These are phyloP conservation scores for Drosophila nr. perissopoda DNA, from an alignment of 2,888 invertebrate species.

Conservation along the genomic window DNA sequence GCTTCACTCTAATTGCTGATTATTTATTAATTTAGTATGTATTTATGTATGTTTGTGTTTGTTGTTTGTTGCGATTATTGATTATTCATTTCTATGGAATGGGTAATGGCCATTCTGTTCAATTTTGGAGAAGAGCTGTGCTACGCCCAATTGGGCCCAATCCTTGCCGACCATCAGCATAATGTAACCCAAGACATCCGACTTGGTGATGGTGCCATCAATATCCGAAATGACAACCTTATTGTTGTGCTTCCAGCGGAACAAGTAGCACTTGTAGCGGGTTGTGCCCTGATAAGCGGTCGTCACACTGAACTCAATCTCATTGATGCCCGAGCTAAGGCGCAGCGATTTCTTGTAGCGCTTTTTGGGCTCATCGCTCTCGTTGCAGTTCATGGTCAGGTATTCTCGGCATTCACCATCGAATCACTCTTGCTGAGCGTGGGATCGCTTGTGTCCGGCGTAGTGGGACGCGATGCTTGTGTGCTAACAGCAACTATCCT, in stretches of 20 bases:
- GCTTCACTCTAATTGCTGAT: conserved; percentile 12
- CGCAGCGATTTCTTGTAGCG: conserved; percentile 95
- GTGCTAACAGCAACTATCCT: conserved; percentile 83
- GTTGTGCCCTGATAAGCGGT: conserved; percentile 99
- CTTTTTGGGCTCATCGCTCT: conserved; percentile 85
- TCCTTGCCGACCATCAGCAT: conserved; percentile 98
- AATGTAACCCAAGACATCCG: conserved; percentile 99
- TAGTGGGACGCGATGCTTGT: conserved; percentile 83
- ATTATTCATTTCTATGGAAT: conserved; percentile 83
- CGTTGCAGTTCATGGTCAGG: conserved; percentile 78
- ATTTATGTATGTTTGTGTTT: background rate
- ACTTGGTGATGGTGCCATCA: conserved; percentile 99
- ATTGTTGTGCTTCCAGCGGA: conserved; percentile 98
- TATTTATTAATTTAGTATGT: conserved; percentile 13
- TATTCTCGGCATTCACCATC: conserved; percentile 81
- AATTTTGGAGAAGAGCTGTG: conserved; percentile 98
- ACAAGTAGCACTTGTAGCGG: conserved; percentile 97
- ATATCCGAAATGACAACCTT: conserved; percentile 99
- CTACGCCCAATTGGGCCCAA: conserved; percentile 99
- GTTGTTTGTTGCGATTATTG: conserved; percentile 1
- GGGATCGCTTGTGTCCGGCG: conserved; percentile 83
- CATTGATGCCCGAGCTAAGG: conserved; percentile 97
- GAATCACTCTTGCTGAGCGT: conserved; percentile 83
- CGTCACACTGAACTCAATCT: conserved; percentile 98
- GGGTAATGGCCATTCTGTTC: conserved; percentile 95